These are phyloP conservation scores for Bugula neritina DNA, from an alignment of 2,888 invertebrate genomes.

Conservation along the genomic window DNA sequence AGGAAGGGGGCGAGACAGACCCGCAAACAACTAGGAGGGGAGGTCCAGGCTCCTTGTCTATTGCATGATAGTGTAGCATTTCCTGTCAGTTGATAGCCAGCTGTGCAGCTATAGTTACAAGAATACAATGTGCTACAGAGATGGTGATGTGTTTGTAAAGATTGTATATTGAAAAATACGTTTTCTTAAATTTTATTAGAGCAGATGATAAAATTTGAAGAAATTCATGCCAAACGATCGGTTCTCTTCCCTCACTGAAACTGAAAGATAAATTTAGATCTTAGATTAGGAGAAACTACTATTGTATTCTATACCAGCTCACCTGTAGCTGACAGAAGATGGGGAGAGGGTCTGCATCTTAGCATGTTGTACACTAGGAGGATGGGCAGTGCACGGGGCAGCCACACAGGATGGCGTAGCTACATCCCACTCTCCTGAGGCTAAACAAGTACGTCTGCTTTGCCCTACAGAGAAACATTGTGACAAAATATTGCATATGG, in stretches of 20 bases:
- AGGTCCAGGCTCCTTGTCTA: neutral
- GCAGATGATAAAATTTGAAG: too few relatives aligned
- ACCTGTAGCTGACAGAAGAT: neutral
- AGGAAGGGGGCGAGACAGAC: neutral
- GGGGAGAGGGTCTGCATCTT: neutral
- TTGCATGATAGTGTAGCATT: neutral
- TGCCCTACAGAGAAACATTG: neutral
- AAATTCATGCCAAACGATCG: too few relatives aligned
- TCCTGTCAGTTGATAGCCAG: neutral
- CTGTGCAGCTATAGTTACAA: neutral
- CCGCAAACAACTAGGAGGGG: neutral
- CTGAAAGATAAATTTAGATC: too few relatives aligned
- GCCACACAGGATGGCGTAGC: constrained; percentile 42
- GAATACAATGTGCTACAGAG: too few relatives aligned
- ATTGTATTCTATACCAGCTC: too few relatives aligned
- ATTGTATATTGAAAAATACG: too few relatives aligned
- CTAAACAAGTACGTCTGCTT: constrained; percentile 23
- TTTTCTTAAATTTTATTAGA: too few relatives aligned
- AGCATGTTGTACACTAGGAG: constrained; percentile 27
- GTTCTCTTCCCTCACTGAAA: too few relatives aligned
- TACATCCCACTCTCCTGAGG: constrained; percentile 30
- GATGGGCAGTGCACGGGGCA: constrained; percentile 37
- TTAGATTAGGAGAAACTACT: too few relatives aligned
- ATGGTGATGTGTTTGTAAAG: too few relatives aligned
- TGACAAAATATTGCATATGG: neutral